Base-by-base conservation (phyloP, 2,888 invertebrate genomes). In the Acrobasis suavella region DNA sequence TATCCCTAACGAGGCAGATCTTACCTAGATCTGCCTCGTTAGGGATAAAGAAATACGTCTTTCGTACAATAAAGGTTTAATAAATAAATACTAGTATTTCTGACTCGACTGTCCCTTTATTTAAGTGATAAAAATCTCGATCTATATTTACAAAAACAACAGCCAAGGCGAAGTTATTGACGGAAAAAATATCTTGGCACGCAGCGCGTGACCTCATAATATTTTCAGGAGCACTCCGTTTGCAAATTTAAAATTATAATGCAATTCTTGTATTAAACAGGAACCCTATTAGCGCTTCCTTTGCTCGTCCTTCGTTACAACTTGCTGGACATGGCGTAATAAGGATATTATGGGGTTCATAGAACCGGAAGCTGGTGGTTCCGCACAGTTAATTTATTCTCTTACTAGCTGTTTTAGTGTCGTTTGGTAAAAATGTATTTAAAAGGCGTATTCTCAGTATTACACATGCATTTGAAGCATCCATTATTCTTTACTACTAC, bases 271-370 rank as follows among this genome's bases (percentile, higher is more conserved):
- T 50, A 60, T 60, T 52, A 60, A 22, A 60, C 60, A 22, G 38
- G 38, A 58, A 60, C 51, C 60, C 50, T 60, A 60, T 60, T 60
- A 60, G 16, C 50, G 50, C 51, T 60, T 22, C 60, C n/a, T 60
- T 60, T 60, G 38, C 51, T 50, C 51, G 14, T 39, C 16, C 50
- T 51, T 60, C 60, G 22, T 51, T 59, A 59, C 49, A 32, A 49
- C 37, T 46, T 46, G 22, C 46, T n/a, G 50, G 50, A 59, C 69
- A 68, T 68, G 69, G 73, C 69, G 32, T 52, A 16, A 42, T 42
- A 9, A 9, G 14, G 22, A 55, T 42, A 22, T 42, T 39, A 42
- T 14, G 42, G 16, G 42, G 56, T 17, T 17, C 16, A 56, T 42
- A 56, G 16, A 56, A 22, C 56, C n/a, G 17, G 42, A 22, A 6